Percentiles rank a stretch among this genome's conserved stretches.
These are phyloP conservation scores for Pseudomyrmex concolor DNA, from an alignment of 1,140 invertebrate genomes.

Conservation along the genomic window DNA sequence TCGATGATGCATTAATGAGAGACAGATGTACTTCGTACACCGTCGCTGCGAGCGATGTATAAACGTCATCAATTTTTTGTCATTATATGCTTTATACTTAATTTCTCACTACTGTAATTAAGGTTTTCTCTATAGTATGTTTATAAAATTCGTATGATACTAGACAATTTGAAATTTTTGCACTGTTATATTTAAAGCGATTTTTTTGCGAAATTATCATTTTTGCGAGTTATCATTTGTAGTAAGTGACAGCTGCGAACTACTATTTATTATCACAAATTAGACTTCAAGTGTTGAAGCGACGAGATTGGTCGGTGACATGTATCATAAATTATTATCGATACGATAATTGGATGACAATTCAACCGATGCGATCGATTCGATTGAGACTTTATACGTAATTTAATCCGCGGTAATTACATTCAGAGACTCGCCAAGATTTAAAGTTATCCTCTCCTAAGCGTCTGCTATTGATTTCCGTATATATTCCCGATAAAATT, in stretches of 20 bases:
- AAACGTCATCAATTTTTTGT: slow-evolving; percentile 31
- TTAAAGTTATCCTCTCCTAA: slow-evolving; percentile 65
- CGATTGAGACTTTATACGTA: slow-evolving; percentile 53
- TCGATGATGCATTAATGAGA: slow-evolving; percentile 59
- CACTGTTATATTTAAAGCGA: neutral
- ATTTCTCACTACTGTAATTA: slow-evolving; percentile 27
- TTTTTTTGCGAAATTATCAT: neutral
- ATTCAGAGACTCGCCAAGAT: slow-evolving; percentile 55
- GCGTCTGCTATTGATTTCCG: slow-evolving; percentile 66
- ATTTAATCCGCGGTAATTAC: slow-evolving; percentile 67
- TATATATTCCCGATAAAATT: slow-evolving; percentile 77
- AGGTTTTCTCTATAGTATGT: neutral
- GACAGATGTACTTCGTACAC: slow-evolving; percentile 11
- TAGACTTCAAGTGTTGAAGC: slow-evolving; percentile 28
- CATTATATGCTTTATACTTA: slow-evolving; percentile 8
- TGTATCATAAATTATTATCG: slow-evolving; percentile 51
- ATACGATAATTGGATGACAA: slow-evolving; percentile 60
- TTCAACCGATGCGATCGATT: slow-evolving; percentile 47
- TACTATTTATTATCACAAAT: slow-evolving; percentile 7
- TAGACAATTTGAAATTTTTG: neutral
- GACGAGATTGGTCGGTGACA: slow-evolving; percentile 48
- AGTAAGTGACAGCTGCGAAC: slow-evolving; percentile 5
- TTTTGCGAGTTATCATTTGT: neutral
- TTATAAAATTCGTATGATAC: neutral
- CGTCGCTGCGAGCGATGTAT: slow-evolving; percentile 27